These are phyloP conservation scores for Branchellion lobata DNA, from an alignment of 2,888 invertebrate genomes.

Conservation along the genomic window DNA sequence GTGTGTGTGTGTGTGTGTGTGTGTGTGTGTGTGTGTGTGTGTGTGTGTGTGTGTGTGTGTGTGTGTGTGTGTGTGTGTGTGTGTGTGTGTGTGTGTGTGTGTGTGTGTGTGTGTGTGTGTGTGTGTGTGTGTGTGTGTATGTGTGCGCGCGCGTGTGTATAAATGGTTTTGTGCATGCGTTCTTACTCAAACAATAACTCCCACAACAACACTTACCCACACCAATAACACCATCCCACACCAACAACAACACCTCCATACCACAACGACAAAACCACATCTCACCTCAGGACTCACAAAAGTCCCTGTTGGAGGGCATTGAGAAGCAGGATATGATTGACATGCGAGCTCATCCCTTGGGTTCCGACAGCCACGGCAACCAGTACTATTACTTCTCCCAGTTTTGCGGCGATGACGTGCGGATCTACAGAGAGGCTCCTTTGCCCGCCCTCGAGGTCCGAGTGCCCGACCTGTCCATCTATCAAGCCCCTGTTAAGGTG, in stretches of 20 bases:
- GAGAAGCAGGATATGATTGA: conserved; percentile 63
- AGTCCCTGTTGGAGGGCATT: conserved; percentile 65
- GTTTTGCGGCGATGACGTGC: conserved; percentile 65
- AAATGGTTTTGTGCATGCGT: too few relatives aligned
- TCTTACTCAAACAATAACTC: neutral
- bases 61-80: conserved; percentile 63
- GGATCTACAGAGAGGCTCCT: conserved; percentile 64
- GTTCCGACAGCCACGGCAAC: conserved; percentile 65
- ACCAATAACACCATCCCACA: neutral
- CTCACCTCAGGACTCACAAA: conserved; percentile 64
- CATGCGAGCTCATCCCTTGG: conserved; percentile 64
- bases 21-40: too few relatives aligned
- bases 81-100: conserved; percentile 59
- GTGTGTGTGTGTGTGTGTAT: too few relatives aligned
- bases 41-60: too few relatives aligned
- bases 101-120: too few relatives aligned
- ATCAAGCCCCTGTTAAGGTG: too few relatives aligned
- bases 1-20: conserved; percentile 57
- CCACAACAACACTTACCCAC: neutral
- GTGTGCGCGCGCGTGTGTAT: neutral
- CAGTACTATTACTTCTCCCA: conserved; percentile 67
- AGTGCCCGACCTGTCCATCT: neutral
- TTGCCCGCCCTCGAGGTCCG: conserved; percentile 44
- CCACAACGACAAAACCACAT: neutral
- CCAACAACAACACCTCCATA: neutral